Percentiles rank a stretch among this genome's conserved stretches.
Evolutionary conservation across 2,797 vertebrate genomes (phyloP).

Genomic region (Neosilurus hyrtlii): DNA sequence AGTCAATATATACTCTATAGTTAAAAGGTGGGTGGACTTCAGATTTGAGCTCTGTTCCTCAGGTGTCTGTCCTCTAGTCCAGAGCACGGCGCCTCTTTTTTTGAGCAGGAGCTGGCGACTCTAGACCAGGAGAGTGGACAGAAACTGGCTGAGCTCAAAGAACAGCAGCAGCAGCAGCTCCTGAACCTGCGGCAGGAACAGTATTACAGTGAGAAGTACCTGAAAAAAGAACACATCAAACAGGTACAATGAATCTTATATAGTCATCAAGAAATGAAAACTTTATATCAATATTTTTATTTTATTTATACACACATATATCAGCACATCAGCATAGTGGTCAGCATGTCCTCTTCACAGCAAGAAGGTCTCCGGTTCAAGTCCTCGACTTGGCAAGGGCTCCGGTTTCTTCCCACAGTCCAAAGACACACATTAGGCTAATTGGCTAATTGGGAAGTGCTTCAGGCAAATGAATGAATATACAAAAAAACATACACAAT

Average conservation of each 20-base stretch:
- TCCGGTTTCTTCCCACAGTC: too few species aligned
- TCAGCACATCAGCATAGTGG: too few species aligned
- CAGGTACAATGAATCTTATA: slow-evolving; percentile 69
- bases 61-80: slow-evolving; percentile 79
- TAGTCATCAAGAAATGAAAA: background rate
- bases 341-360: too few species aligned
- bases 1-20: background rate
- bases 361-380: too few species aligned
- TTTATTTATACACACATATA: background rate
- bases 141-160: slow-evolving; percentile 86
- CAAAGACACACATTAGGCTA: too few species aligned
- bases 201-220: slow-evolving; percentile 97
- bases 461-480: too few species aligned
- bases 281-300: background rate
- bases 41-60: slow-evolving; percentile 30
- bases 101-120: slow-evolving; percentile 80
- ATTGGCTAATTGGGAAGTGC: too few species aligned
- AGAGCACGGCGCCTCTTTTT: slow-evolving; percentile 75
- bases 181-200: slow-evolving; percentile 93
- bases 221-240: slow-evolving; percentile 94
- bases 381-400: too few species aligned
- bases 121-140: slow-evolving; percentile 84
- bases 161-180: slow-evolving; percentile 93
- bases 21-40: background rate
- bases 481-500: background rate